Conservation (phyloP, 2,888 invertebrate genomes). For the Caenorhabditis sp. region DNA sequence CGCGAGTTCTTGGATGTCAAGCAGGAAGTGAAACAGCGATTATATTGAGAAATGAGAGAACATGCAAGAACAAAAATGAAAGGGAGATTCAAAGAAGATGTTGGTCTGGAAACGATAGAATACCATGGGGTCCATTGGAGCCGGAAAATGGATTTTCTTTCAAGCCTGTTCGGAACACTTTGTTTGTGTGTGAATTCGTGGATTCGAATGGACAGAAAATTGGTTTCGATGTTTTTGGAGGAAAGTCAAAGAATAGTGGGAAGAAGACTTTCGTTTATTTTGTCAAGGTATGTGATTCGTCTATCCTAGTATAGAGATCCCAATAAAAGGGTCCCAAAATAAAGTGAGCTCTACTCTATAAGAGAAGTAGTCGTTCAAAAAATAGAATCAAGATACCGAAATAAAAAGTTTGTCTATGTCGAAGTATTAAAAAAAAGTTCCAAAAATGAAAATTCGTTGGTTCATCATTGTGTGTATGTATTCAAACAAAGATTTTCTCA, state of each 20-base stretch:
- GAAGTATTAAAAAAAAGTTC: too few species aligned
- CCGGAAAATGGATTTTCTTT: conserved; percentile 26
- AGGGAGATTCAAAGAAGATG: conserved; percentile 13
- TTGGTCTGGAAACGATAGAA: conserved; percentile 19
- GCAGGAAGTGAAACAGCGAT: conserved; percentile 27
- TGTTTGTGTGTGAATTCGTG: conserved; percentile 27
- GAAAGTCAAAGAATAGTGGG: conserved; percentile 25
- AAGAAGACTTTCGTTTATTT: conserved; percentile 25
- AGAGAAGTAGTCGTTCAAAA: too few species aligned
- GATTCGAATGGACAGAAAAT: conserved; percentile 26
- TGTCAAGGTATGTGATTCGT: too few species aligned
- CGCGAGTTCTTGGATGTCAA: conserved; percentile 31
- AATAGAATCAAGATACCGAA: too few species aligned
- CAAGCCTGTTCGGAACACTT: conserved; percentile 11
- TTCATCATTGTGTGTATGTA: too few species aligned
- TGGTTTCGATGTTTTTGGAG: conserved; percentile 40
- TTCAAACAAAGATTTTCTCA: too few species aligned
- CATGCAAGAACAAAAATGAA: conserved; percentile 18
- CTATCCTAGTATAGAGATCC: too few species aligned
- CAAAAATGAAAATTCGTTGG: too few species aligned
- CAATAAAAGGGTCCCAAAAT: too few species aligned
- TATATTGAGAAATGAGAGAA: conserved; percentile 24
- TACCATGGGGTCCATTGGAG: conserved; percentile 18
- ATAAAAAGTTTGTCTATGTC: too few species aligned
- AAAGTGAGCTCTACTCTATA: too few species aligned